phyloP scores from a whole-genome alignment of 2,113 vertebrate species.

The Hippocampus abdominalis region DNA sequence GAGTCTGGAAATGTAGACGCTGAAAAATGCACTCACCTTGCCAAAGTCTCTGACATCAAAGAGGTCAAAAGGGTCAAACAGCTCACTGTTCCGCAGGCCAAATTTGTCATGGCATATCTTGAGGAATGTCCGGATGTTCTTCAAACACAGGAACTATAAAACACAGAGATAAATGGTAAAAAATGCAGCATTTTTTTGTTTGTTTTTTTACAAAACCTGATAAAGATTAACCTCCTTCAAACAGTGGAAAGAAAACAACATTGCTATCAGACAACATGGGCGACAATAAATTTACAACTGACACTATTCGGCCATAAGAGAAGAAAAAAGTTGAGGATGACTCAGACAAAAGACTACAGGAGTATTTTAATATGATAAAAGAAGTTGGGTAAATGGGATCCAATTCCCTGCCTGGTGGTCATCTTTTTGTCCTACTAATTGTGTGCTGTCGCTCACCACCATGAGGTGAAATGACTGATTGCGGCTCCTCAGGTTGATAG shows the following conservation, averaged over 20 bases:
- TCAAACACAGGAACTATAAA: conserved; percentile 89
- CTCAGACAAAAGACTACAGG: not conserved
- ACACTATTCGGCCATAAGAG: not conserved
- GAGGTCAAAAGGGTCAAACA: conserved; percentile 97
- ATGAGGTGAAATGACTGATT: conserved; percentile 23
- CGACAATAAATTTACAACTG: not conserved
- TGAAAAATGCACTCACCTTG: conserved; percentile 80
- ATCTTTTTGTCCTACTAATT: conserved; percentile 37
- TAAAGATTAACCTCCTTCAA: not conserved
- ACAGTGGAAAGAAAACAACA: not conserved
- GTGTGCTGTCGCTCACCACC: conserved; percentile 25
- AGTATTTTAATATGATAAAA: not conserved
- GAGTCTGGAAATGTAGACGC: not conserved
- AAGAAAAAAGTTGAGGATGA: not conserved
- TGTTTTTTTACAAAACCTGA: not conserved
- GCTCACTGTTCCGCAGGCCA: conserved; percentile 88
- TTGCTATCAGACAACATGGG: not conserved
- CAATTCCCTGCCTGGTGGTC: conserved; percentile 51
- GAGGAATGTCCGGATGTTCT: conserved; percentile 96
- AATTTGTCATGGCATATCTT: conserved; percentile 97
- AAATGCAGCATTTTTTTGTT: too few species aligned
- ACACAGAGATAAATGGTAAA: not conserved
- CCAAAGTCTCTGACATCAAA: conserved; percentile 98
- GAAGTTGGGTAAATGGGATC: conserved; percentile 8
- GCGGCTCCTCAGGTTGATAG: conserved; percentile 16